Evolutionary conservation across 2,888 invertebrate species (phyloP), one percentile per base, ranked within the genome.

Genomic region (Folsomia candida): DNA sequence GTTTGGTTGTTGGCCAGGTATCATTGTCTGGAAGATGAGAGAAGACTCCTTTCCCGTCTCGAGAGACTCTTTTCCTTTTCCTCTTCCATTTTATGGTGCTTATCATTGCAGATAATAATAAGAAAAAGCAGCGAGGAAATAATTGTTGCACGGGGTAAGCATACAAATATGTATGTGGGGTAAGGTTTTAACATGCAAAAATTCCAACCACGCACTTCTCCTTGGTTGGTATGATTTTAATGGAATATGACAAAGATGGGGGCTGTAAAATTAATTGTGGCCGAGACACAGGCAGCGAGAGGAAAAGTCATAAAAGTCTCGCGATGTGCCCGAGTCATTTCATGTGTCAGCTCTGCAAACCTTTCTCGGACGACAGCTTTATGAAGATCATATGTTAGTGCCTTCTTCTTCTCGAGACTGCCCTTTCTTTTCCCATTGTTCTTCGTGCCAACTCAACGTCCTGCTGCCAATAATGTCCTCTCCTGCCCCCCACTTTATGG

Each of bases 231-330:
- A 75, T 78, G 76, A 79, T 79, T 79, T 78, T 79, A 79, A 79
- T 79, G 79, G 77, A 76, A 78, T 76, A 76, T 78, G 78, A 77
- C 78, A 77, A 78, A 76, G 77, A 76, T 73, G 73, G 74, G 76
- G 72, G 76, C 77, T 79, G 76, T 79, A 79, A 79, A 79, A 79
- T 79, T 79, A 79, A 79, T 79, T 79, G 78, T 77, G 76, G 76
- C 73, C 59, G 75, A 78, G 77, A 76, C 74, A 77, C 74, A 63
- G 67, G 69, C 28, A 59, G 67, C 27, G 29, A 67, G 67, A 70
- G 66, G 73, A 73, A 75, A 76, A 77, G 77, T 78, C 77, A 76
- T 77, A 79, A 79, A 77, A 77, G 77, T 79, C 74, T 76, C 64
- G 64, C 75, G 76, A 76, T 76, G 77, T 77, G 76, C 77, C 75